Conservation (phyloP, 2,113 vertebrate species). For the Sinocyclocheilus rhinocerous region DNA sequence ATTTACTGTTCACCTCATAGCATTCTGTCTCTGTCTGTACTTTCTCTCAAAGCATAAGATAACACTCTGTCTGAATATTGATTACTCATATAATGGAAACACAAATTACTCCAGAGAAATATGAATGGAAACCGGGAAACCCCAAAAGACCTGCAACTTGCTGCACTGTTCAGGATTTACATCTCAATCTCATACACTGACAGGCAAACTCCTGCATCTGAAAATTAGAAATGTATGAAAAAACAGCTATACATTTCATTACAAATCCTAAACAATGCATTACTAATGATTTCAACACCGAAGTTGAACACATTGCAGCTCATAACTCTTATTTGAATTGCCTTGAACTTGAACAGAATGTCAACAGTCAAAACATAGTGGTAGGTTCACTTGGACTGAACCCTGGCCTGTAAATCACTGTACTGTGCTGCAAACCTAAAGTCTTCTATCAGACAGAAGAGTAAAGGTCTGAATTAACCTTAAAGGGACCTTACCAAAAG, state of each 20-base stretch:
- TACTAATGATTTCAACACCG: not conserved
- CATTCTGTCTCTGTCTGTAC: not conserved
- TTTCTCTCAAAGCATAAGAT: constrained; percentile 16
- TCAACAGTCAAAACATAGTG: not conserved
- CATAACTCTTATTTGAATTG: not conserved
- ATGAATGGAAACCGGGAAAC: not conserved
- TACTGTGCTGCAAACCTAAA: not conserved
- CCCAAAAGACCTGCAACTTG: not conserved
- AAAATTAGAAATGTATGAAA: constrained; percentile 8
- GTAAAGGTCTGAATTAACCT: not conserved
- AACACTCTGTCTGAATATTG: constrained; percentile 26
- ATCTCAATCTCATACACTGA: constrained; percentile 8
- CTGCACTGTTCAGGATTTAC: not conserved
- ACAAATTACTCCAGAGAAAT: not conserved
- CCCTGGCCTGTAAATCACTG: not conserved
- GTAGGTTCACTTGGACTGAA: not conserved
- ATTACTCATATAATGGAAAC: constrained; percentile 34
- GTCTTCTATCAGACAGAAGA: not conserved
- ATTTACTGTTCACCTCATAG: not conserved
- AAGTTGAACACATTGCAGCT: not conserved
- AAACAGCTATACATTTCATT: not conserved
- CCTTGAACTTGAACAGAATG: not conserved
- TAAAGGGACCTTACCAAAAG: not conserved
- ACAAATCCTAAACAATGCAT: constrained; percentile 11
- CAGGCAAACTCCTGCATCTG: not conserved